Conservation (phyloP, 2,888 invertebrate species). For the Physocephala rufipes region DNA sequence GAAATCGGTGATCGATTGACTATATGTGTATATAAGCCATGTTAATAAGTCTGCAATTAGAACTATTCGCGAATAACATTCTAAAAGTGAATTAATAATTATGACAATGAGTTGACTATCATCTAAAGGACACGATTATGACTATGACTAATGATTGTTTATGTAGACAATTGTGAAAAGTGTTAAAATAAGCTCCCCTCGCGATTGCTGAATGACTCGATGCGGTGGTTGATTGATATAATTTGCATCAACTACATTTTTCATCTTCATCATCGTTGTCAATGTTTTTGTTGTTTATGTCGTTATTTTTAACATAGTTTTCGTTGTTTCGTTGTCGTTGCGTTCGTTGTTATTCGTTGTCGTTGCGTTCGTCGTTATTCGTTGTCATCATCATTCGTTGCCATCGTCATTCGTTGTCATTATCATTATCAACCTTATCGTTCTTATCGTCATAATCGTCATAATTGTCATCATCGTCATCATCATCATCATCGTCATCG, state of each 20-base stretch:
- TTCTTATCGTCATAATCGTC: not conserved
- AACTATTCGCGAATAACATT: too few relatives aligned
- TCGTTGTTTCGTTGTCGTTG: not conserved
- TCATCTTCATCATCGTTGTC: not conserved
- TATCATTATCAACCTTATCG: not conserved
- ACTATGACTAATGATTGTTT: too few relatives aligned
- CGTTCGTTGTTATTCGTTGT: not conserved
- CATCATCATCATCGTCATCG: not conserved
- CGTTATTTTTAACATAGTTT: not conserved
- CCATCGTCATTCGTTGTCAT: not conserved
- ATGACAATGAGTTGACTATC: too few relatives aligned
- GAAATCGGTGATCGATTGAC: too few relatives aligned
- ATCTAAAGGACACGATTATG: too few relatives aligned
- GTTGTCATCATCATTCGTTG: not conserved
- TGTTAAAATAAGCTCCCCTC: too few relatives aligned
- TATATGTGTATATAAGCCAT: too few relatives aligned
- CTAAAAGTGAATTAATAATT: too few relatives aligned
- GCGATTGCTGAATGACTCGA: too few relatives aligned
- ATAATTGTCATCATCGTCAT: not conserved
- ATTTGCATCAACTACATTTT: not conserved
- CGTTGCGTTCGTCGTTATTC: not conserved
- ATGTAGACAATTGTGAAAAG: too few relatives aligned
- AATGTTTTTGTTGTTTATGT: not conserved
- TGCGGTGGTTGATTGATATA: not conserved
- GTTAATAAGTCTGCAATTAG: too few relatives aligned